These are phyloP conservation scores for Thryonomys swinderianus DNA, from an alignment of 2,113 vertebrate species.

Conservation along the genomic window DNA sequence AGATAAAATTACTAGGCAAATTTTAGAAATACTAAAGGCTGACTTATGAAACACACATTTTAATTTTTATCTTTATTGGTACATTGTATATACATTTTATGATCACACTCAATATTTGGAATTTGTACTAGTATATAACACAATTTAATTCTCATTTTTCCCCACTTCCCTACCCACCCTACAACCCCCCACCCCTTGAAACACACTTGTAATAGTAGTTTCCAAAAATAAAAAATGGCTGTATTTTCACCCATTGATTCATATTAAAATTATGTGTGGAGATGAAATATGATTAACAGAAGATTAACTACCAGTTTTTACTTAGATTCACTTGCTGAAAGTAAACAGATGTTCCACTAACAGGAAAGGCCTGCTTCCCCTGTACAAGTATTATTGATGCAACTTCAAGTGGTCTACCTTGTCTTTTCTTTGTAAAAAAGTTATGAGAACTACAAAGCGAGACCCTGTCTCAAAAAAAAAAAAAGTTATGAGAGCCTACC, in stretches of 20 bases:
- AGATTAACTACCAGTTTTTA: not conserved
- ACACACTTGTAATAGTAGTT: not conserved
- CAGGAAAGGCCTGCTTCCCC: not conserved
- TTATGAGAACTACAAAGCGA: not conserved
- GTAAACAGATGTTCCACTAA: not conserved
- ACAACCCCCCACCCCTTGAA: too few relatives aligned
- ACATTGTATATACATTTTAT: too few relatives aligned
- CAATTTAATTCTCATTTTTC: too few relatives aligned
- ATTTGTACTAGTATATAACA: too few relatives aligned
- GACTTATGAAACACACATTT: not conserved
- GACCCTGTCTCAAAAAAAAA: too few relatives aligned
- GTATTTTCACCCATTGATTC: not conserved
- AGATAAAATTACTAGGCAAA: not conserved
- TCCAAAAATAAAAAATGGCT: constrained; percentile 15
- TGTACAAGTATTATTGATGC: constrained; percentile 2
- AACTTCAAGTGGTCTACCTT: constrained; percentile 17
- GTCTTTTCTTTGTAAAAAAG: constrained; percentile 54
- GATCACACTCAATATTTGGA: too few relatives aligned
- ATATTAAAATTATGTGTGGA: not conserved
- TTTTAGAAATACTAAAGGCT: not conserved
- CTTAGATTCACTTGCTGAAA: not conserved
- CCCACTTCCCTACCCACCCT: too few relatives aligned
- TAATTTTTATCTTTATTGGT: too few relatives aligned
- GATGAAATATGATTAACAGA: not conserved
- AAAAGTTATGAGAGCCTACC: constrained; percentile 5